Percentiles rank a stretch among this genome's conserved stretches.
These are phyloP conservation scores for Sciurus vulgaris DNA, from an alignment of 2,797 vertebrate genomes.

Conservation along the genomic window DNA sequence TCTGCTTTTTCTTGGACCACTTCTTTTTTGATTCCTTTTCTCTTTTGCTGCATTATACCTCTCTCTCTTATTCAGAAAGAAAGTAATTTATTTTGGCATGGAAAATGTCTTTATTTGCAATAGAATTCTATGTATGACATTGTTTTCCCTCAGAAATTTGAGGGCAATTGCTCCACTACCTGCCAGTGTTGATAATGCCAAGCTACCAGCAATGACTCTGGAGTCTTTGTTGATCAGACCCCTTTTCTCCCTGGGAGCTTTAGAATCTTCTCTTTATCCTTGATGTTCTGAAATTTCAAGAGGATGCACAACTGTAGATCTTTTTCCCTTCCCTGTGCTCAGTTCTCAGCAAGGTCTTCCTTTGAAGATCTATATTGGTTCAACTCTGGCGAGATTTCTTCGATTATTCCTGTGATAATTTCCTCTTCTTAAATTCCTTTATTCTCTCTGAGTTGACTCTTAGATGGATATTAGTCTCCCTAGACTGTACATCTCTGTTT, in stretches of 20 bases:
- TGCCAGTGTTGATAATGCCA: background rate
- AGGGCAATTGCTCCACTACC: background rate
- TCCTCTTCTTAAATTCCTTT: background rate
- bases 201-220: background rate
- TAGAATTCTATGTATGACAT: background rate
- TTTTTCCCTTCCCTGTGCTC: too few species aligned
- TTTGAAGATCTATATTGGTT: background rate
- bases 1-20: background rate
- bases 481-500: accelerated
- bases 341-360: background rate
- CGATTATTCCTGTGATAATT: background rate
- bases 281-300: background rate
- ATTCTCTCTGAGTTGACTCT: background rate
- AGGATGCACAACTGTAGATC: background rate
- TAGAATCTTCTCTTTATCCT: background rate
- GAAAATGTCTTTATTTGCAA: conserved; percentile 47
- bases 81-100: background rate
- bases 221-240: background rate
- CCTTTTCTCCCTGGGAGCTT: conserved; percentile 29
- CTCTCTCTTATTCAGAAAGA: background rate
- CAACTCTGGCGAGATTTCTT: background rate
- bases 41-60: background rate
- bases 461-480: background rate
- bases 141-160: background rate
- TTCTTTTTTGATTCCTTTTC: background rate